Evolutionary conservation across 2,888 invertebrate genomes (phyloP), one percentile per base, ranked within the genome.

Genomic region (Mellilla xanthometata): DNA sequence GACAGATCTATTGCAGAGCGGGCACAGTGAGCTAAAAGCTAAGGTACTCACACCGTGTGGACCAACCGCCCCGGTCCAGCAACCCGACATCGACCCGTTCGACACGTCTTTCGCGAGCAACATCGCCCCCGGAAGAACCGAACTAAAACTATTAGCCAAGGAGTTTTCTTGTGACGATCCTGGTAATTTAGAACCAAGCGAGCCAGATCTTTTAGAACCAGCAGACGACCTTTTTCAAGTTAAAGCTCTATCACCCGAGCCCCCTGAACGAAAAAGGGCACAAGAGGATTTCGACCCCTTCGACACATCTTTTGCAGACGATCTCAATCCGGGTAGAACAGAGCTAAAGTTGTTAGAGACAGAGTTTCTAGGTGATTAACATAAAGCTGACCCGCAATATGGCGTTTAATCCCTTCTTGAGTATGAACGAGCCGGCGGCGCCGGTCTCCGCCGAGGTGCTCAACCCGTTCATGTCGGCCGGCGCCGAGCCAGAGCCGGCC

Each of bases 21-120:
- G 64, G 52, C 59, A 75, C 58, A 68, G 61, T 35, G 73, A 81
- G 40, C 74, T 84, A 32, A 62, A 67, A 48, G 91, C 90, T 1
- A 95, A 95, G 76, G 94, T 95, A 35, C 70, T 95, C 31, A 95
- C 95, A 6, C 88, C 88, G 4, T 72, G 72, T 3, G 78, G 67
- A 8, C 80, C 71, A 1, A 48, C 48, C 39, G 36, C 35, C 39
- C 82, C 88, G 11, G 60, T 74, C n/a, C 45, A 77, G 13, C 67
- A 80, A 35, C 84, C 88, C 45, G 88, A 93, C 58, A 76, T 83
- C 5, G 96, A 96, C 85, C 97, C 97, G 0, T 97, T 97, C 72
- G 97, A 97, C 70, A 97, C 97, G 0, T 95, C 96, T 0, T 95
- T 95, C 61, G 95, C 95, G 0, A 90, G 89, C 44, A 94, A 95